Base-by-base conservation (phyloP, 2,113 vertebrate species). In the Cololabis saira region DNA sequence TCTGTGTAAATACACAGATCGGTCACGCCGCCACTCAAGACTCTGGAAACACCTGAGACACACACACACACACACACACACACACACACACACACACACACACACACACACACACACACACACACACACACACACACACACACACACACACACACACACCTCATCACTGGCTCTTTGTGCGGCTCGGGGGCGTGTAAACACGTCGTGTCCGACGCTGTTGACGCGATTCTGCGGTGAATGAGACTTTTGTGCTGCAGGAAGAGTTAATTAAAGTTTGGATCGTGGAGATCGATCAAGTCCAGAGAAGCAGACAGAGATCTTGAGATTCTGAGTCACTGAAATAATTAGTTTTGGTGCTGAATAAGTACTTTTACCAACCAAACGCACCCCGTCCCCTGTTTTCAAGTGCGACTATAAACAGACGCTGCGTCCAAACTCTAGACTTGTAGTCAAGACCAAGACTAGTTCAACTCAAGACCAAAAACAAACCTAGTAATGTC, bases 81-180 rank as follows among this genome's bases (percentile, higher is more conserved):
- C 60, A 22, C 27, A 59, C 16, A 47, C 33, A 37, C 33, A 37
- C 33, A 37, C 33, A 37, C 33, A 37, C 33, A 37, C 33, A 37
- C 33, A 37, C 33, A 3, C 40, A n/a, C n/a, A 65, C 44, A 5
- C 4, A 58, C 40, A 27, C 49, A 30, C 51, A 41, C n/a, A 22
- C 60, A 22, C 27, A 59, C 16, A 47, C 33, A 37, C 33, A 37
- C 33, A 37, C 33, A 37, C 33, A 37, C 33, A 37, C 33, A 37
- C 33, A 37, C 33, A 37, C 33, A 37, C 33, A 37, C 33, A 37
- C 33, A 37, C 33, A 37, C 48, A 40, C 43, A 48, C 61, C 24
- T 52, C 50, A 57, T 73, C 73, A 77, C 56, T 61, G 48, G 49
- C 55, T 77, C 74, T 81, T 81, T 77, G 63, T 81, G 44, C 30